Conservation (phyloP, 2,797 vertebrate species). For the Rhinophrynus dorsalis region DNA sequence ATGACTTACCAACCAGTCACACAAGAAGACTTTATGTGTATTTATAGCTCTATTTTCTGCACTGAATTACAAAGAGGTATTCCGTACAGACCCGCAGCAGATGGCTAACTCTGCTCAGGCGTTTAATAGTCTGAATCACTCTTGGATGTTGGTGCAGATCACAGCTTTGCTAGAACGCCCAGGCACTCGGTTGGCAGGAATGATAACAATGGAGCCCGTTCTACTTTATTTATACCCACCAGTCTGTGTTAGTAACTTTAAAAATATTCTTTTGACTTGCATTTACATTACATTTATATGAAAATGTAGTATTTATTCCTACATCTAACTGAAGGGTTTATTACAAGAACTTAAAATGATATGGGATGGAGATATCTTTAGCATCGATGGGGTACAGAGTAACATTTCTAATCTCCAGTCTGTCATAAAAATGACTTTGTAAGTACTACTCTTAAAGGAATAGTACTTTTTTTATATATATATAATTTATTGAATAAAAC, state of each 20-base stretch:
- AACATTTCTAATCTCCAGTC: too few relatives aligned
- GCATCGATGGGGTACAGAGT: too few relatives aligned
- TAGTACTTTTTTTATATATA: too few relatives aligned
- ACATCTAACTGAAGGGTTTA: too few relatives aligned
- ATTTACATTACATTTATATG: background rate
- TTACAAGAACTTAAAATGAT: too few relatives aligned
- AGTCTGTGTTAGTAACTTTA: background rate
- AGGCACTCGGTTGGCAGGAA: conserved; percentile 30
- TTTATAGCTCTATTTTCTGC: conserved; percentile 48
- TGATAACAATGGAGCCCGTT: conserved; percentile 6
- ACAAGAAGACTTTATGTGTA: conserved; percentile 51
- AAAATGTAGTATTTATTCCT: too few relatives aligned
- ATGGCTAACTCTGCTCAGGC: conserved; percentile 62
- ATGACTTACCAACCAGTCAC: conserved; percentile 59
- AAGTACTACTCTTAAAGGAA: too few relatives aligned
- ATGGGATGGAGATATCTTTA: too few relatives aligned
- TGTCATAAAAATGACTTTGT: too few relatives aligned
- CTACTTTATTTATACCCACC: background rate
- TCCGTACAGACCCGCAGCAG: conserved; percentile 65
- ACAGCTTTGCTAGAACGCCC: conserved; percentile 31
- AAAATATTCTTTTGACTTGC: conserved; percentile 10
- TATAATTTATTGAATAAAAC: too few relatives aligned
- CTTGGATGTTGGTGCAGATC: conserved; percentile 19
- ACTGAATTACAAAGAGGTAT: conserved; percentile 60
- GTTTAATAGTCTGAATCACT: conserved; percentile 59